Conservation (phyloP, 2,113 vertebrate species). For the Oryzias woworae region DNA sequence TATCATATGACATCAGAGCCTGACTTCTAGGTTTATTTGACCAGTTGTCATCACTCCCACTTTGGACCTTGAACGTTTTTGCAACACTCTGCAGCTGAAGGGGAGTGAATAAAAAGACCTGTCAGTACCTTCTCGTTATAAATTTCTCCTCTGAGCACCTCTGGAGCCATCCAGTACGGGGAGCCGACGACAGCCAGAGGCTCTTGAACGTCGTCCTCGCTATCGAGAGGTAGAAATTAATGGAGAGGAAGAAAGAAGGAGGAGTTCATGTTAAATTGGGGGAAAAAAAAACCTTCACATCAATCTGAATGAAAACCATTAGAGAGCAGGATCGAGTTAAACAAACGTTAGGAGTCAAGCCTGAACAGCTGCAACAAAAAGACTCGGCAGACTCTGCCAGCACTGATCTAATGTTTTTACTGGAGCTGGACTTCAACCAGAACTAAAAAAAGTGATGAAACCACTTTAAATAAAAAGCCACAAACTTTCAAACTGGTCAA, state of each 20-base stretch:
- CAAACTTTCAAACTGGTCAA: no score
- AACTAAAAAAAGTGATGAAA: no score
- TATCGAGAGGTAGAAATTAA: constrained; percentile 42
- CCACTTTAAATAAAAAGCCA: no score
- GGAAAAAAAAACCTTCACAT: background rate
- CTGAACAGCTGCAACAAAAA: background rate
- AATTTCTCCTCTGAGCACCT: constrained; percentile 89
- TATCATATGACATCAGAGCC: constrained; percentile 19
- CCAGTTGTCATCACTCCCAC: constrained; percentile 14
- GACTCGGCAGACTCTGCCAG: background rate
- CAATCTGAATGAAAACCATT: background rate
- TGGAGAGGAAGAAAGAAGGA: background rate
- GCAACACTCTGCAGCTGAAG: constrained; percentile 7
- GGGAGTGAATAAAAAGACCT: background rate
- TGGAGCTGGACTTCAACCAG: no score
- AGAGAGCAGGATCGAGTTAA: background rate
- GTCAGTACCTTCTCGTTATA: constrained; percentile 92
- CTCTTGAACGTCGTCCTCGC: constrained; percentile 84
- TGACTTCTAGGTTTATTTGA: background rate
- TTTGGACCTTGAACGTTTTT: constrained; percentile 37
- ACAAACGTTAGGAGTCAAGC: background rate
- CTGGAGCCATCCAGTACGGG: constrained; percentile 97
- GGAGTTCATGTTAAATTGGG: background rate
- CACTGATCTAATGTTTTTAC: no score
- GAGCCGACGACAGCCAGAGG: constrained; percentile 92